Evolutionary conservation across 2,888 invertebrate species (phyloP), one percentile per base, ranked within the genome.

Genomic region (Protophormia terraenovae): DNA sequence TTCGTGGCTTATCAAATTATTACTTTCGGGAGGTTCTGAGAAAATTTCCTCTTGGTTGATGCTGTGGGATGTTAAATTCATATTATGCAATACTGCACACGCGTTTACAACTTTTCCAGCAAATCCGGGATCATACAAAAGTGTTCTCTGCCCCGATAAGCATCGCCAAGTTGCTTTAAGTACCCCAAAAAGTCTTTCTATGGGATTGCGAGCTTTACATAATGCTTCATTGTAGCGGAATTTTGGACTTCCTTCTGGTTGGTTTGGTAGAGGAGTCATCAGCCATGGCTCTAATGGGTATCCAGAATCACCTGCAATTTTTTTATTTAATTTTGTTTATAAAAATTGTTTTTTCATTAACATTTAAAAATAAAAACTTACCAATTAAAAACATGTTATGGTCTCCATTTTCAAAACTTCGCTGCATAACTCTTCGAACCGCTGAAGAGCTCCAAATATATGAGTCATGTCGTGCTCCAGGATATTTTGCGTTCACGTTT

Each of bases 41-140:
- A n/a, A 16, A n/a, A 6, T 35, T 41, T 55, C 69, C 16, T 72
- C 55, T 27, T 16, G 38, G n/a, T 41, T 27, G 16, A 27, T 24
- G 27, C 8, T 58, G 58, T 69, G 50, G 7, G 32, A 32, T 1
- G 3, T 1, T 16, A 69, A 69, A 16, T 32, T 19, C 3, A 19
- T 41, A 72, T 72, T 58, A 41, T 72, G 41, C 12, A 72, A 58
- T 41, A 19, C 12, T 72, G 72, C n/a, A 41, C 72, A 58, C 16
- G 27, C 55, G 58, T 58, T 58, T 24, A 55, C 58, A 22, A 72
- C 27, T 72, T 72, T 72, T 24, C 22, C 24, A 14, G 22, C 24
- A 24, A 53, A 53, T 1, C 24, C 53, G 1, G 53, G 53, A 22
- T 55, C 71, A 27, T 45, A 27, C 14, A 45, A 32, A 32, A 67